Evolutionary conservation across 2,888 invertebrate species (phyloP).

Genomic region (Eledone cirrhosa): DNA sequence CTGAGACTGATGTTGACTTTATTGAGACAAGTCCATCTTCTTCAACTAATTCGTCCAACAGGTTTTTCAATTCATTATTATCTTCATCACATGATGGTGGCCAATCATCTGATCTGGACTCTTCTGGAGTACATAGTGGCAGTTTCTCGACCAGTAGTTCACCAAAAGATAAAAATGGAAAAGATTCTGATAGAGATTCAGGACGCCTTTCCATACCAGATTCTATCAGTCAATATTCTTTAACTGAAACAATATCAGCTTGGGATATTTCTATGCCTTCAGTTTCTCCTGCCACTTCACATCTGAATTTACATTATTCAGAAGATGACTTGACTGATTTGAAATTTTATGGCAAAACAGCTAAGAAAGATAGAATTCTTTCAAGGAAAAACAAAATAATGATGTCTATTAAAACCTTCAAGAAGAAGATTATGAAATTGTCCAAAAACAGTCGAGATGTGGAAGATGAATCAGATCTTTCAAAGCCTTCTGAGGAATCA

Average conservation of each 20-base stretch:
- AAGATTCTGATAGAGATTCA: constrained; percentile 22
- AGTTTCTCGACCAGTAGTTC: not conserved
- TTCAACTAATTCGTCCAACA: not conserved
- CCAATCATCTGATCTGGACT: not conserved
- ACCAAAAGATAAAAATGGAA: not conserved
- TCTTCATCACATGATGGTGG: not conserved
- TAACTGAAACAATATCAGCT: not conserved
- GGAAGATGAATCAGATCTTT: not conserved
- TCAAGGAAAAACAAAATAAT: not conserved
- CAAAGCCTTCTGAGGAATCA: constrained; percentile 12
- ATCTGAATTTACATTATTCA: not conserved
- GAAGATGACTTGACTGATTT: not conserved
- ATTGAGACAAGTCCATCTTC: too few relatives aligned
- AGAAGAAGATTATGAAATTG: not conserved
- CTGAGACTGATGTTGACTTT: too few relatives aligned
- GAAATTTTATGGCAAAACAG: not conserved
- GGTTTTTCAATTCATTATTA: not conserved
- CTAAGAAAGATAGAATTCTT: not conserved
- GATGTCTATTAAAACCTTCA: not conserved
- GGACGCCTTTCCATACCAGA: constrained; percentile 22
- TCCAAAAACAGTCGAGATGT: not conserved
- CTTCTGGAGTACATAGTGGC: not conserved
- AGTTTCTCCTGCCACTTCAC: not conserved
- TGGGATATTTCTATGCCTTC: constrained; percentile 10
- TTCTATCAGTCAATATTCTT: not conserved